These are phyloP conservation scores for Saimiri boliviensis DNA, from an alignment of 2,113 vertebrate genomes.

Conservation along the genomic window DNA sequence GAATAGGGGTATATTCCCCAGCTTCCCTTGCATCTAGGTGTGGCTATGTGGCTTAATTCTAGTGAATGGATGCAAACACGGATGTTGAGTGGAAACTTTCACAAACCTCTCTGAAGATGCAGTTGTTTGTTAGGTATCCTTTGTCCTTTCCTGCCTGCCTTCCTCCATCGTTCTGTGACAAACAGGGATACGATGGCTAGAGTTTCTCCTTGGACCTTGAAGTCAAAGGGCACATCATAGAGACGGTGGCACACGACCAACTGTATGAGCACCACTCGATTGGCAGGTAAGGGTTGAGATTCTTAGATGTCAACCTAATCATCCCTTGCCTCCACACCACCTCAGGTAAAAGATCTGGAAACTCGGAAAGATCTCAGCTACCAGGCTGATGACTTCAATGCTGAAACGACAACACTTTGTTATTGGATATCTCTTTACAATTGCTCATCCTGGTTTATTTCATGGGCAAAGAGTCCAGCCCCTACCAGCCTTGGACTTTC, in stretches of 20 bases:
- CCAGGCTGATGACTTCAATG: background rate
- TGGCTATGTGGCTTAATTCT: background rate
- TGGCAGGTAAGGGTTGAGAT: background rate
- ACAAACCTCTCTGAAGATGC: background rate
- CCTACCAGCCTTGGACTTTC: background rate
- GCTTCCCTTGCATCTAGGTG: background rate
- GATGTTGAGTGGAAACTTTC: background rate
- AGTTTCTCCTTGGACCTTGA: background rate
- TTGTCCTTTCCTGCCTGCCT: background rate
- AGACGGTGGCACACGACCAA: background rate
- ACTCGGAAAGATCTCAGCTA: background rate
- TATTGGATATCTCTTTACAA: background rate
- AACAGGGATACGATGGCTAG: background rate
- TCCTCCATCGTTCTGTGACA: background rate
- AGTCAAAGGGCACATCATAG: background rate
- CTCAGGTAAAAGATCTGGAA: background rate
- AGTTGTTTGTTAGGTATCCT: background rate
- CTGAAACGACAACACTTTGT: background rate
- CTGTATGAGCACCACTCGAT: too few relatives aligned
- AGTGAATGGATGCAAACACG: background rate
- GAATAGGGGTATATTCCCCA: background rate
- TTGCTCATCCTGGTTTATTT: background rate
- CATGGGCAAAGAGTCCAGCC: background rate
- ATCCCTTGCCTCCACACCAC: background rate
- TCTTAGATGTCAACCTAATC: background rate